Evolutionary conservation across 2,113 vertebrate species (phyloP), one percentile per base, ranked within the genome.

Genomic region (Isurus oxyrinchus): DNA sequence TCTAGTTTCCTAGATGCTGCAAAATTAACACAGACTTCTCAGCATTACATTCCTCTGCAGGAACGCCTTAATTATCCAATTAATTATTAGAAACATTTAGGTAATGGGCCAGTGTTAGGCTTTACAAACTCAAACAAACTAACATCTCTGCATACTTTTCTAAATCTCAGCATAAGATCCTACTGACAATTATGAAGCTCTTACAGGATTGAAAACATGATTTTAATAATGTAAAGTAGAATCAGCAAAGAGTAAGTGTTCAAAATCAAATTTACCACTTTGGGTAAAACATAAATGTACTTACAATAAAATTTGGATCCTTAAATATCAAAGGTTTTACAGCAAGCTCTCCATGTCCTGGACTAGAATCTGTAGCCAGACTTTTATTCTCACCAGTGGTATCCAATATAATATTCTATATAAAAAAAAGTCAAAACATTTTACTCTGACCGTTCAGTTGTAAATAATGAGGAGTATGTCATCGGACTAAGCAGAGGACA

Each of bases 271-370:
- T 72, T 69, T 72, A 63, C 35, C n/a, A 63, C 3, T 23, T 40
- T 4, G 40, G 19, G 61, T 35, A 23, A 94, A 63, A 90, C 19
- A 35, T 35, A 94, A 97, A n/a, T 61, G 81, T 59, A 87, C 98
- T 98, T 98, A 99, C 99, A 87, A 98, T 98, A 96, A 99, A 99
- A 90, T 98, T 97, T 53, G 98, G 98, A 97, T 99, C 98, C 98
- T 99, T 99, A 97, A 99, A 99, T 1, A 98, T 98, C 87, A 99
- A 97, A 0, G 98, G 98, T 96, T 98, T 99, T 95, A 97, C 94
- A 11, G 98, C 96, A 84, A 98, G 97, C 96, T 99, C 99, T 96
- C 97, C 94, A 90, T 97, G 97, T 72, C 97, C 97, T 16, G 97
- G 97, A 96, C 97, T 97, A 40, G 97, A 97, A 88, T 99, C 99